Evolutionary conservation across 2,113 vertebrate genomes (phyloP), one percentile per base, ranked within the genome.

Genomic region (Silurus meridionalis): DNA sequence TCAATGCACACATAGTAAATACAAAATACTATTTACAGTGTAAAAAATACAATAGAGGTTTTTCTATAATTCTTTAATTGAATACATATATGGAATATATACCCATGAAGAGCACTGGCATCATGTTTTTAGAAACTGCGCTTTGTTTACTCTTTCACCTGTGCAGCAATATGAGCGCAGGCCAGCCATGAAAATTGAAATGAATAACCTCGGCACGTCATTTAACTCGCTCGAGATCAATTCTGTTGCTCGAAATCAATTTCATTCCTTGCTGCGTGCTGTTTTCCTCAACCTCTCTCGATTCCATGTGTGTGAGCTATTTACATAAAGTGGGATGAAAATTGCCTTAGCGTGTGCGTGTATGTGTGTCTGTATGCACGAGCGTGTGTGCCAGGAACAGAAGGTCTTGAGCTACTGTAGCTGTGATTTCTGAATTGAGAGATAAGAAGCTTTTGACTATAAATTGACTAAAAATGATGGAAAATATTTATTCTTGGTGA

Each of bases 291-390:
- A 21, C 57, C 23, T 52, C 8, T 6, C 8, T 52, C 37, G 63
- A 8, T 72, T 48, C 66, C 50, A 52, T 23, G 58, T 28, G 64
- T 48, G 75, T 8, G 8, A 48, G 11, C 17, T 14, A 53, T 61
- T 85, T 80, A 46, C 21, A 86, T 61, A 52, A 86, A 46, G 52
- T 69, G 52, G 52, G 74, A 67, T 79, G 23, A 69, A 48, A 78
- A 63, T 28, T 61, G n/a, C 58, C 53, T 71, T 69, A 7, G 23
- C 55, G 50, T 67, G 63, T 19, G 63, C 28, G 46, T 82, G 23
- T 64, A 23, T 52, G 21, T 25, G 60, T 82, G 19, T 64, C 37
- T 64, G 37, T 64, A 28, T 80, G 37, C 37, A 46, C 25, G 23
- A 25, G 52, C 15, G 52, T 25, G n/a, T 25, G 10, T 57, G 46